Percentiles rank a stretch among this genome's conserved stretches.
phyloP scores from a whole-genome alignment of 2,888 invertebrate species.

The Spatulosminthurus flaviceps region DNA sequence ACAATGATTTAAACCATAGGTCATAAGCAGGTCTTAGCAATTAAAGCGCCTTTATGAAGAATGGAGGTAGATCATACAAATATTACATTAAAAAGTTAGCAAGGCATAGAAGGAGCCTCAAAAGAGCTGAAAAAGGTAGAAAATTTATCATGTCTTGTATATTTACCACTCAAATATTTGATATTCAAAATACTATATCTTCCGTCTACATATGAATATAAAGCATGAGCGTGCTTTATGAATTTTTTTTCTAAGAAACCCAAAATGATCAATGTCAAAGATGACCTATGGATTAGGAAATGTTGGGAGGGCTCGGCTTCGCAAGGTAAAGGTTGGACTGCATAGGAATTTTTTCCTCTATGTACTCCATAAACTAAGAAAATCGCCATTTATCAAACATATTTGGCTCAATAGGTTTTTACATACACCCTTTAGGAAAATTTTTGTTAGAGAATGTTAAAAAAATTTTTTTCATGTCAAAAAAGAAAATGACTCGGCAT shows the following conservation, averaged over 20 bases:
- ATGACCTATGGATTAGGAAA: slow-evolving; percentile 9
- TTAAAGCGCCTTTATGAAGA: too few relatives aligned
- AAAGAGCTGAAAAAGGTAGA: too few relatives aligned
- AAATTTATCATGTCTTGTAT: too few relatives aligned
- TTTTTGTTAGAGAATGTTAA: too few relatives aligned
- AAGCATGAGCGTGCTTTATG: neutral
- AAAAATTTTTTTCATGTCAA: too few relatives aligned
- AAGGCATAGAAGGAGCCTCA: too few relatives aligned
- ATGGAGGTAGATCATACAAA: too few relatives aligned
- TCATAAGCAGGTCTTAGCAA: too few relatives aligned
- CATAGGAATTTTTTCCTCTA: neutral
- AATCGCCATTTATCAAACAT: slow-evolving; percentile 3
- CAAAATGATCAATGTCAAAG: slow-evolving; percentile 5
- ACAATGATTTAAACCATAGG: too few relatives aligned
- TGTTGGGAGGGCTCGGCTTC: neutral
- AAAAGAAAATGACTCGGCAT: neutral
- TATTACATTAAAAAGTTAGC: too few relatives aligned
- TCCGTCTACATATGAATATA: neutral
- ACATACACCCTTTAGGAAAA: too few relatives aligned
- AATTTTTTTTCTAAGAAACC: neutral
- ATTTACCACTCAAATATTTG: neutral
- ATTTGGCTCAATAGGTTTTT: neutral
- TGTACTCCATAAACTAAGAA: neutral
- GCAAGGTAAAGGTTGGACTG: neutral
- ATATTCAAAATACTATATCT: neutral